Percentiles rank a stretch among this genome's conserved stretches.
Conservation (phyloP, 2,888 invertebrate genomes). For the Troides aeacus region DNA sequence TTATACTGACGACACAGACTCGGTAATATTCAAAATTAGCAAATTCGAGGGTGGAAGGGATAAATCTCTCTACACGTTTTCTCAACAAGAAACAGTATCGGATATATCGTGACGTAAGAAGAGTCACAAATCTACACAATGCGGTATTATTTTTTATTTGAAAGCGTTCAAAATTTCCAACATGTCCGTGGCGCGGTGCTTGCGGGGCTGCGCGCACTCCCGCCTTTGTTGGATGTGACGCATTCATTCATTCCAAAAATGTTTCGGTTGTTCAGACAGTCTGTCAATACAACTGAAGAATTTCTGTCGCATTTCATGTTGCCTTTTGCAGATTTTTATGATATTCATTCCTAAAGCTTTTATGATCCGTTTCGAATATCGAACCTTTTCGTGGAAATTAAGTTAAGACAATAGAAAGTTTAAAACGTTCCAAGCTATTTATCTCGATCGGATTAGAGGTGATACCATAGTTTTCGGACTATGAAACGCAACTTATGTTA, state of each 20-base stretch:
- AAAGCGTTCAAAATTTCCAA: conserved; percentile 45
- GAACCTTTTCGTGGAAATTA: background rate
- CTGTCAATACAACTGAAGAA: conserved; percentile 37
- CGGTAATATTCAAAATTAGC: too few species aligned
- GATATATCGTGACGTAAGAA: conserved; percentile 21
- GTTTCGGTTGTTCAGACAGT: conserved; percentile 50
- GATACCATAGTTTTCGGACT: too few species aligned
- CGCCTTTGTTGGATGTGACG: conserved; percentile 50
- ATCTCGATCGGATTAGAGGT: background rate
- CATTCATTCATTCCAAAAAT: conserved; percentile 54
- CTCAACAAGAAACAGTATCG: conserved; percentile 3
- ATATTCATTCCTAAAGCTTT: conserved; percentile 9
- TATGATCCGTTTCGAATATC: background rate
- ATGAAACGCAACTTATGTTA: too few species aligned
- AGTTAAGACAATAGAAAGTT: background rate
- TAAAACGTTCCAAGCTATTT: background rate
- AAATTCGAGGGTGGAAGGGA: background rate
- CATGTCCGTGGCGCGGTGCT: conserved; percentile 36
- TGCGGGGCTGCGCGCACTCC: conserved; percentile 50
- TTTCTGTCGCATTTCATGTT: conserved; percentile 20
- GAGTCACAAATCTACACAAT: conserved; percentile 26
- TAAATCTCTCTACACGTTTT: conserved; percentile 8
- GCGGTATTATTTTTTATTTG: conserved; percentile 30
- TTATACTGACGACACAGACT: too few species aligned
- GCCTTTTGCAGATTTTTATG: conserved; percentile 10